Evolutionary conservation across 2,113 vertebrate genomes (phyloP).

Genomic region (Actenoides hombroni): DNA sequence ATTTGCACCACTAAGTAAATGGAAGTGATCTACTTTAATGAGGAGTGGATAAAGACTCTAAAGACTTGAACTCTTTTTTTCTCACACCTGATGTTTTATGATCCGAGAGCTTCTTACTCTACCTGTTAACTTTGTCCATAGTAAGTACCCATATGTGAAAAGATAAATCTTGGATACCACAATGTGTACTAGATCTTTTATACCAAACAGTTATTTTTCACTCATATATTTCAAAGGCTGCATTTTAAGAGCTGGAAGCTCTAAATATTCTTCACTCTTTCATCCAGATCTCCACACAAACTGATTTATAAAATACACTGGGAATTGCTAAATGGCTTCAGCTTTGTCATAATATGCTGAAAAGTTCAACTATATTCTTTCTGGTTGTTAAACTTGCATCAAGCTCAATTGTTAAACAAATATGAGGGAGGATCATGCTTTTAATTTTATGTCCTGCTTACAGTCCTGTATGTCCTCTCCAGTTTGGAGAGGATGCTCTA

Average conservation of each 20-base stretch:
- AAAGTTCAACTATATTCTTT: not conserved
- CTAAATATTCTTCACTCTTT: not conserved
- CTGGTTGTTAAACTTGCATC: not conserved
- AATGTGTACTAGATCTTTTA: not conserved
- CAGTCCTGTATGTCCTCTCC: not conserved
- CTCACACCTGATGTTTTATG: not conserved
- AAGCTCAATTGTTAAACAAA: not conserved
- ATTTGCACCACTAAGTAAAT: not conserved
- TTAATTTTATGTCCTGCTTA: not conserved
- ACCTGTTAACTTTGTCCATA: not conserved
- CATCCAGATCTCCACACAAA: not conserved
- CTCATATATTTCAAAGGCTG: not conserved
- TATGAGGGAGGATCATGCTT: not conserved
- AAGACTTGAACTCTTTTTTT: not conserved
- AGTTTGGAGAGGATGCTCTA: not conserved
- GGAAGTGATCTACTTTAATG: not conserved
- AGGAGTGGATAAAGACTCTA: not conserved
- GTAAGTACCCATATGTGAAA: not conserved
- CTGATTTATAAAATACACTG: not conserved
- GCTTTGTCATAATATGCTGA: not conserved
- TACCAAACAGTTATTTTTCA: not conserved
- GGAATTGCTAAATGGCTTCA: not conserved
- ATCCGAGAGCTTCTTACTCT: not conserved
- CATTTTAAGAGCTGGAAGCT: not conserved
- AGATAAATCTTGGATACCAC: not conserved